phyloP scores from a whole-genome alignment of 2,888 invertebrate species.

The Elmis aenea region DNA sequence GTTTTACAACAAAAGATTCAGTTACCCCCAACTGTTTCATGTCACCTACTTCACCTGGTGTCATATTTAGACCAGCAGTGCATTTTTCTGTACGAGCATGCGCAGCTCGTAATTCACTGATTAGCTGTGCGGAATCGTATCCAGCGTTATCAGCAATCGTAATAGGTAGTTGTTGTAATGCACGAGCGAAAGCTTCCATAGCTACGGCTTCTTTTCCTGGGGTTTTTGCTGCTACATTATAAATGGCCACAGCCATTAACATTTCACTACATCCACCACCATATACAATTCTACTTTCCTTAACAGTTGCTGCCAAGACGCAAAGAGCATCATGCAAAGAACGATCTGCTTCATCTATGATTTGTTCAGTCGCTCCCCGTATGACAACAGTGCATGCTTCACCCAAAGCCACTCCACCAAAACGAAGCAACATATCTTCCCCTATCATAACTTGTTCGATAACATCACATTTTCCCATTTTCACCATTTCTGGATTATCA shows the following conservation, averaged over 20 bases:
- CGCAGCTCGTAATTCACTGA: constrained; percentile 85
- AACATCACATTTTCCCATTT: constrained; percentile 87
- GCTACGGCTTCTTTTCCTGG: constrained; percentile 97
- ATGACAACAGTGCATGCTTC: constrained; percentile 97
- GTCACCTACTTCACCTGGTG: constrained; percentile 78
- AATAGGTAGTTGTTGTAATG: constrained; percentile 85
- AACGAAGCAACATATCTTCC: constrained; percentile 90
- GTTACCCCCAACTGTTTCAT: constrained; percentile 90
- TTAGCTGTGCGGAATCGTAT: constrained; percentile 91
- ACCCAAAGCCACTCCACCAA: constrained; percentile 90
- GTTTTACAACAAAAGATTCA: constrained; percentile 95
- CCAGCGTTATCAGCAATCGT: constrained; percentile 99
- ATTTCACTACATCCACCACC: constrained; percentile 93
- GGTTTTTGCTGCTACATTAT: constrained; percentile 75
- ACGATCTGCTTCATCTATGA: constrained; percentile 96
- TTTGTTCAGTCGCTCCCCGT: constrained; percentile 96
- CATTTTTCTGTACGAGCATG: constrained; percentile 74
- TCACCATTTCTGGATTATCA: constrained; percentile 86
- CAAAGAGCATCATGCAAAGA: constrained; percentile 98
- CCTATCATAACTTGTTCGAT: constrained; percentile 99
- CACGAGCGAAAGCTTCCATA: constrained; percentile 90
- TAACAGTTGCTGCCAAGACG: constrained; percentile 91
- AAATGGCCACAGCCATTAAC: constrained; percentile 93
- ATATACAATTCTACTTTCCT: constrained; percentile 84
- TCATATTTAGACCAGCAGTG: constrained; percentile 86